Conservation (phyloP, 2,113 vertebrate genomes). For the Sinocyclocheilus anshuiensis region DNA sequence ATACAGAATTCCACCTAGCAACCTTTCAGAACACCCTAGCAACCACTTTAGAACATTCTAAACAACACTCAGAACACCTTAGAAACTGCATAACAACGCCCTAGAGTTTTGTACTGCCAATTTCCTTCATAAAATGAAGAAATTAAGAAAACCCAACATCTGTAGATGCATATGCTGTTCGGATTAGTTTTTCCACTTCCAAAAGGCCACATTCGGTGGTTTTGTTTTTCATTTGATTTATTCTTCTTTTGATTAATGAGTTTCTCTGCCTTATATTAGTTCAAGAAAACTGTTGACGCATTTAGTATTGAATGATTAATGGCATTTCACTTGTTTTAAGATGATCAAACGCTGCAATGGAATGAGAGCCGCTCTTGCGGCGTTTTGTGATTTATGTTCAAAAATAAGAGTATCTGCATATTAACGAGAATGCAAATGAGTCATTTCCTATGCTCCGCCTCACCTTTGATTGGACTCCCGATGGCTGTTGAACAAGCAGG, state of each 20-base stretch:
- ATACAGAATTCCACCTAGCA: background rate
- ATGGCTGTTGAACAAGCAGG: background rate
- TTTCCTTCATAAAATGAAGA: background rate
- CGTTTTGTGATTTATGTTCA: background rate
- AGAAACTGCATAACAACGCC: background rate
- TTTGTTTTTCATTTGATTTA: slow-evolving; percentile 15
- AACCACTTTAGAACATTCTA: background rate
- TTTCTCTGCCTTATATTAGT: background rate
- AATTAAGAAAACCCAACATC: no score
- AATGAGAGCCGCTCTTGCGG: background rate
- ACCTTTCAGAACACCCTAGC: background rate
- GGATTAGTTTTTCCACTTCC: background rate
- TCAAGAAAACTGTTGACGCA: background rate
- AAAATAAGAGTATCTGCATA: background rate
- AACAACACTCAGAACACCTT: background rate
- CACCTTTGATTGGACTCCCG: background rate
- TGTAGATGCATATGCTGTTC: background rate
- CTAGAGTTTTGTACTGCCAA: background rate
- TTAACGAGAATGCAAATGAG: slow-evolving; percentile 1
- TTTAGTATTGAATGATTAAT: slow-evolving; percentile 18
- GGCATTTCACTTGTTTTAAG: background rate
- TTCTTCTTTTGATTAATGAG: slow-evolving; percentile 29
- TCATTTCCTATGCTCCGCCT: background rate
- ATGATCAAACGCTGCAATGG: background rate
- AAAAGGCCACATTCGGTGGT: background rate